Evolutionary conservation across 2,113 vertebrate genomes (phyloP).

Genomic region (Percopsis transmontana): DNA sequence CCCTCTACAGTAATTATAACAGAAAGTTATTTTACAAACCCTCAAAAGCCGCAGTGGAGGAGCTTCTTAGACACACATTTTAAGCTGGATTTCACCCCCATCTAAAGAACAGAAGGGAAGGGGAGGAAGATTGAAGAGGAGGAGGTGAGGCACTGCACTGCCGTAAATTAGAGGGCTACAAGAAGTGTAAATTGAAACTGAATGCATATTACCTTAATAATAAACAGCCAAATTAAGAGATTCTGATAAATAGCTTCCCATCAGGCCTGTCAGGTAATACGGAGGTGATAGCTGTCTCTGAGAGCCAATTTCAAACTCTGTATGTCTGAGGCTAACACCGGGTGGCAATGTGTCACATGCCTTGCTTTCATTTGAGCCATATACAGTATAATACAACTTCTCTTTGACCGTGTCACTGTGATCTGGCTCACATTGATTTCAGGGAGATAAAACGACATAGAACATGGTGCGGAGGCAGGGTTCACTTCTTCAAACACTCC

Average conservation of each 20-base stretch:
- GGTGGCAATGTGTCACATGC: neutral
- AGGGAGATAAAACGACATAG: slow-evolving; percentile 10
- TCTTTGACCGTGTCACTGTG: slow-evolving; percentile 18
- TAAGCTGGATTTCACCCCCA: slow-evolving; percentile 5
- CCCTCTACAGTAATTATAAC: slow-evolving; percentile 27
- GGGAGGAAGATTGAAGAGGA: slow-evolving; percentile 11
- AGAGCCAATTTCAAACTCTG: neutral
- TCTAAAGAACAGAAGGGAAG: neutral
- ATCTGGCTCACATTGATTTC: slow-evolving; percentile 37
- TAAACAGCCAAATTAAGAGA: neutral
- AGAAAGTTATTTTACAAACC: slow-evolving; percentile 8
- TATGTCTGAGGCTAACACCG: neutral
- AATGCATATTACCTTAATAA: slow-evolving; percentile 13
- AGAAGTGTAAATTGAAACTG: slow-evolving; percentile 11
- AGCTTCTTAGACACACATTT: neutral
- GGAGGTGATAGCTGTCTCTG: slow-evolving; percentile 1
- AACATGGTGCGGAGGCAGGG: slow-evolving; percentile 38
- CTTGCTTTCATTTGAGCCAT: slow-evolving; percentile 29
- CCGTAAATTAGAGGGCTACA: neutral
- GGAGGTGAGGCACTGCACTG: neutral
- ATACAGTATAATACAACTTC: neutral
- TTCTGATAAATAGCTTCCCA: too few relatives aligned
- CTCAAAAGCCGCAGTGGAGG: slow-evolving; percentile 1
- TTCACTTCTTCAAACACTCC: slow-evolving; percentile 39
- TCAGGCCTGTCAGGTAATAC: neutral